Base-by-base conservation (phyloP, 2,113 vertebrate genomes). In the Thalassarche chlororhynchos region DNA sequence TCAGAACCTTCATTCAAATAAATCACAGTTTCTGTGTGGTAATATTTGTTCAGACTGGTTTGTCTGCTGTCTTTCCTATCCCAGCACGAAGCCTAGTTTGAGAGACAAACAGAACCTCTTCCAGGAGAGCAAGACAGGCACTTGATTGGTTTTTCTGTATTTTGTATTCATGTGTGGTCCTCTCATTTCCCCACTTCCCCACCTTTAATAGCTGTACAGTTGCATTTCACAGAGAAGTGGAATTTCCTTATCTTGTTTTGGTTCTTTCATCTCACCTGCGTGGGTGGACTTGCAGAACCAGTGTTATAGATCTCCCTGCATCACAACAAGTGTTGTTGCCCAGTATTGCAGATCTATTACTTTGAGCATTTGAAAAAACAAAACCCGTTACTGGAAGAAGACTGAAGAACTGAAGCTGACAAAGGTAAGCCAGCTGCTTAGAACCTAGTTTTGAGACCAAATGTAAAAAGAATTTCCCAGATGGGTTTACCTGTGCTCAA, bases 261-360 rank as follows among this genome's bases (percentile, higher is more conserved):
- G 88, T 62, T 58, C 95, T 96, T 80, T 76, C 94, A 95, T 87
- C 89, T 96, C 14, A 8, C 74, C 70, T 93, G 74, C 0, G n/a
- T 96, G 96, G 91, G 87, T 96, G 84, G 78, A 91, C 93, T 87
- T 70, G 87, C 91, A 95, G 81, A 90, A 60, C 78, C 91, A 84
- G 77, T 87, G 94, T 57, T 97, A 70, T 88, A 57, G 78, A 93
- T 83, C 64, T 70, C 66, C 61, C 77, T 21, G 26, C 74, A 62
- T 82, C 76, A 40, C 86, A 62, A 17, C 47, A 32, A 42, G 38
- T 5, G 0, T 19, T n/a, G 42, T 23, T 85, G 58, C 70, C 84
- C 62, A 69, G 70, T 31, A 12, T 29, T 72, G 66, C 60, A 55
- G 58, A 65, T 60, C 26, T 55, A 0, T 47, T 79, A 34, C 70